A percentile compares a stretch with the other conserved stretches of the same genome.
These are phyloP conservation scores for Miniopterus natalensis DNA, from an alignment of 2,113 vertebrate species.

Conservation along the genomic window DNA sequence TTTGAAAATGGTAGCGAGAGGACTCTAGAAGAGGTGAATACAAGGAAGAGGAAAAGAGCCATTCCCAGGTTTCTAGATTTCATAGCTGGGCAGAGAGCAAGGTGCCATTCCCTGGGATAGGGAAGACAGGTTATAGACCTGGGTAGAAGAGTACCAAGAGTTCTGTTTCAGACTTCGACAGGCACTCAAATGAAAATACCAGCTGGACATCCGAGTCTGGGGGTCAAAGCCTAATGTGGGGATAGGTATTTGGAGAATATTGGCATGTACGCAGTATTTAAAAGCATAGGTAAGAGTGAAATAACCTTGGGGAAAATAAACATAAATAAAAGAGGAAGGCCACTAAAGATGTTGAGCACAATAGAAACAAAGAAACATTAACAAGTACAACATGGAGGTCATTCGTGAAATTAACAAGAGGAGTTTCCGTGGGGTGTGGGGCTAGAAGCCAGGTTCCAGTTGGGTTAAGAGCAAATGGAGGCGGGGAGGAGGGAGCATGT, in stretches of 20 bases:
- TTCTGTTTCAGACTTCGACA: neutral
- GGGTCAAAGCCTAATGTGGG: neutral
- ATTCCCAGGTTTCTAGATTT: neutral
- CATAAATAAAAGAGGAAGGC: neutral
- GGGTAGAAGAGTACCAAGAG: neutral
- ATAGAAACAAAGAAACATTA: neutral
- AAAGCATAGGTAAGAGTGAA: neutral
- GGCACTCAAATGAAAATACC: neutral
- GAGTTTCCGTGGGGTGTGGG: neutral
- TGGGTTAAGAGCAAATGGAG: neutral
- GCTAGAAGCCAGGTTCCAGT: neutral
- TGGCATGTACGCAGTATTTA: neutral
- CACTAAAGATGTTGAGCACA: neutral
- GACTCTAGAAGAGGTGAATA: neutral
- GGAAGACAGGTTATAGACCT: neutral
- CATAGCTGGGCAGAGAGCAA: neutral
- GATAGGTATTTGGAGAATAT: neutral
- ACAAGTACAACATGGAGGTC: neutral
- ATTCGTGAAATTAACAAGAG: neutral
- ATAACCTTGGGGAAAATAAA: neutral
- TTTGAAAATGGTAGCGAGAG: neutral
- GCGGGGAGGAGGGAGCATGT: neutral
- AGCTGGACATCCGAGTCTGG: neutral
- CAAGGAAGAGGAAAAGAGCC: neutral
- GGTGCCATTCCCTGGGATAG: neutral